Evolutionary conservation across 2,797 vertebrate species (phyloP), one percentile per base, ranked within the genome.

Genomic region (Salmo trutta): DNA sequence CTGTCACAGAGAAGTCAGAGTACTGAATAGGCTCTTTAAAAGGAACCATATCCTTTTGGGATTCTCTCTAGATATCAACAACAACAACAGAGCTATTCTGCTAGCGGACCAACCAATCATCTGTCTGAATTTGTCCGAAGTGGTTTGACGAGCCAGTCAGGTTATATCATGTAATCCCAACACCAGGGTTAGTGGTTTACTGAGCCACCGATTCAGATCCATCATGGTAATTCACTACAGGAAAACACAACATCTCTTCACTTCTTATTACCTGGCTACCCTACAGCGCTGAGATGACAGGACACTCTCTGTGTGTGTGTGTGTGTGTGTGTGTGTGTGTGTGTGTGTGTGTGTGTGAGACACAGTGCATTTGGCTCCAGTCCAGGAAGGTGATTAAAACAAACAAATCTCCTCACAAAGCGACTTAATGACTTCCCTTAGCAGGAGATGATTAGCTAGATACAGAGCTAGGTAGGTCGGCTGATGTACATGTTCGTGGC

Each of bases 331-430:
- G 24, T 24, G 24, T 24, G 24, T 24, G 54, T 78, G 69, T 69
- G 79, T 74, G 75, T 77, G 77, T 75, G 70, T 71, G 52, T 77
- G 24, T 51, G 74, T 10, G 51, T 2, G 10, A 53, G 74, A 76
- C 78, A 77, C 70, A 73, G 24, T 19, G 36, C 62, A 64, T 21
- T 47, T 78, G 77, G 82, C 68, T 21, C 17, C 17, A 31, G 17
- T 70, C 79, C 81, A 79, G 74, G 33, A 75, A 17, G 5, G 75
- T 75, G 77, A 84, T 81, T 83, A 78, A 83, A 85, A 84, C 68
- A 68, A 73, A 74, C 78, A 33, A 74, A 84, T 81, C 84, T 67
- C 78, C 62, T 69, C 81, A 67, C 66, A 74, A 81, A 77, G 84
- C 80, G 14, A 79, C 80, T 79, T 24, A 81, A 53, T 66, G 74